Conservation (phyloP, 2,888 invertebrate species). For the Pterostichus madidus region DNA sequence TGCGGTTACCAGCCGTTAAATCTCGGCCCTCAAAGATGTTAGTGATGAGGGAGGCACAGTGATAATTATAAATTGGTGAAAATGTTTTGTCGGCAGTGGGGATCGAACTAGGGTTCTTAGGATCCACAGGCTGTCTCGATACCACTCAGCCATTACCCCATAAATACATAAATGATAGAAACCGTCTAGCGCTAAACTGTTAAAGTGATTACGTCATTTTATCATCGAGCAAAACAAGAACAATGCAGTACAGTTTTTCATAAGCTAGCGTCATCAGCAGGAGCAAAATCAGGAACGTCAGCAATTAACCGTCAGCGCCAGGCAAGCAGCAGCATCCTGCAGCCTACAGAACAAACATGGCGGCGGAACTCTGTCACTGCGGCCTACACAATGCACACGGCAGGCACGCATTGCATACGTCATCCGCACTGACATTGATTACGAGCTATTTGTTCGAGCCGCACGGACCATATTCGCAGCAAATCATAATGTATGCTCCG, state of each 20-base stretch:
- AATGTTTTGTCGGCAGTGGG: no score
- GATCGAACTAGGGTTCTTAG: no score
- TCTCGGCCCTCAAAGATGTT: no score
- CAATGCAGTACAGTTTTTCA: constrained; percentile 25
- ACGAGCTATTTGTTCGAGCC: constrained; percentile 45
- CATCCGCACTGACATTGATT: constrained; percentile 57
- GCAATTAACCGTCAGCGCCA: background rate
- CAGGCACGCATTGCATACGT: constrained; percentile 55
- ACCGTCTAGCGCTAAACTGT: no score
- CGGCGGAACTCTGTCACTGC: constrained; percentile 8
- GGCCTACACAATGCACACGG: constrained; percentile 27
- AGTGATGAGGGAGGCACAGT: no score
- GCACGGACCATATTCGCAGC: constrained; percentile 37
- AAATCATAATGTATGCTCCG: constrained; percentile 54
- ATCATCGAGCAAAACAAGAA: constrained; percentile 17
- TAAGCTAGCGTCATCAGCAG: constrained; percentile 23
- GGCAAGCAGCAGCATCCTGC: background rate
- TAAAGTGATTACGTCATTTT: background rate
- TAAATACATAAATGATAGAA: no score
- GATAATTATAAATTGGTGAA: no score
- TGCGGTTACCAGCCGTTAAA: no score
- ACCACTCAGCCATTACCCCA: no score
- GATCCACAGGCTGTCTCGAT: no score
- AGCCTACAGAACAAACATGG: constrained; percentile 10
- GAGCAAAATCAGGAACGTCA: constrained; percentile 31